These are phyloP conservation scores for Phocides pigmalion DNA, from an alignment of 1,140 invertebrate species.

Conservation along the genomic window DNA sequence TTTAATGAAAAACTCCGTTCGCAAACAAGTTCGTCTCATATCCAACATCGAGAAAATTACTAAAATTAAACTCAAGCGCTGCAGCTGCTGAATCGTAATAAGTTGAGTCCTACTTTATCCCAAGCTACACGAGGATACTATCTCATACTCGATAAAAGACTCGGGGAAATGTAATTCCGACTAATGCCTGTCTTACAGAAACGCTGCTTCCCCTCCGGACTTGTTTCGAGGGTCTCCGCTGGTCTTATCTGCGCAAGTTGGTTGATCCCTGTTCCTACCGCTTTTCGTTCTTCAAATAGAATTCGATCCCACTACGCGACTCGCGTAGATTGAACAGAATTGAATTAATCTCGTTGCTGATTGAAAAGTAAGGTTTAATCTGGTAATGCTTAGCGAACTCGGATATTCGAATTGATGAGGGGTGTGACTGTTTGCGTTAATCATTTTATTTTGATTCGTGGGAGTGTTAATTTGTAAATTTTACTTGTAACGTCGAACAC, in stretches of 20 bases:
- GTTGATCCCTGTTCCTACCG: slow-evolving; percentile 40
- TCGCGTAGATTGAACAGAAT: slow-evolving; percentile 59
- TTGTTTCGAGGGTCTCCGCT: slow-evolving; percentile 35
- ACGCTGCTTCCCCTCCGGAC: slow-evolving; percentile 42
- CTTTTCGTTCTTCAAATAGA: slow-evolving; percentile 51
- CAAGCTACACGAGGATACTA: slow-evolving; percentile 4
- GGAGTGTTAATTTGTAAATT: no score
- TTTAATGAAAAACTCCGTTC: background rate
- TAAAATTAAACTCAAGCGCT: slow-evolving; percentile 11
- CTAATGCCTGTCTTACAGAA: slow-evolving; percentile 52
- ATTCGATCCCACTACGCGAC: slow-evolving; percentile 55
- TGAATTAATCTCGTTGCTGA: slow-evolving; percentile 63
- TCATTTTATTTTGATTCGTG: background rate
- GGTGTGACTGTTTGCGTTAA: slow-evolving; percentile 3
- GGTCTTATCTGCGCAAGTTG: slow-evolving; percentile 51
- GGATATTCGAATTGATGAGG: slow-evolving; percentile 30
- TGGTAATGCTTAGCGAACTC: slow-evolving; percentile 28
- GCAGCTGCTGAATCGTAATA: background rate
- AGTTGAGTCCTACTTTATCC: slow-evolving; percentile 5
- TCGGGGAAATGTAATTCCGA: slow-evolving; percentile 47
- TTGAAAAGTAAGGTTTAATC: slow-evolving; percentile 61
- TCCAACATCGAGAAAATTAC: slow-evolving; percentile 14
- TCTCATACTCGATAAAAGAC: slow-evolving; percentile 43
- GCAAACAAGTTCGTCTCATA: slow-evolving; percentile 2
- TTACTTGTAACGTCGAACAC: no score